Evolutionary conservation across 2,797 vertebrate species (phyloP), one percentile per base, ranked within the genome.

Genomic region (Urophycis tenuis): DNA sequence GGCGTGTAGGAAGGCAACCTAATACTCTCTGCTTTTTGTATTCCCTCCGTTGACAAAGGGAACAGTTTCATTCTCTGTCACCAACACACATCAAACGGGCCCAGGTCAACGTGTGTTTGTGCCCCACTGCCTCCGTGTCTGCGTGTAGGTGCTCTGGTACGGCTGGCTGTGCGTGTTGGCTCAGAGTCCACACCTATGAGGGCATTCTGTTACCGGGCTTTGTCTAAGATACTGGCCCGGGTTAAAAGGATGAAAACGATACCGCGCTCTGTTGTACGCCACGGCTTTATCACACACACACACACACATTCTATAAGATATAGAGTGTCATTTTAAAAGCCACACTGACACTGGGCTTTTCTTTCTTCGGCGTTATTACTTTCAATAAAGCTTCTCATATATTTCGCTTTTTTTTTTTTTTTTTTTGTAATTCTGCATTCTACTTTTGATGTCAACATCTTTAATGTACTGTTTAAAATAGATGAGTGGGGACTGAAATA

Each of bases 1-100:
- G 87, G 87, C 64, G 85, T 89, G 89, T 88, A 91, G 89, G 39
- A 88, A 91, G 90, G 90, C 88, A 92, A 92, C 89, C 88, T 86
- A 89, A 92, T 92, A 89, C 88, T 82, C 81, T 77, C 77, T 91
- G 85, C 90, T 85, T 89, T 91, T 90, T 67, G 60, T 67, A 29
- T 29, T 10, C 90, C 81, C 84, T 82, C 81, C 74, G 74, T 86
- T 84, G 83, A 92, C 90, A 92, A 92, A 91, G 89, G 34, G 85
- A 91, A 90, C 85, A 85, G 89, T 91, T 92, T 90, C 90, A 87
- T 89, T 91, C 88, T 89, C 84, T 75, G 81, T 83, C 74, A 82
- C 81, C 70, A 81, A 85, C 81, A 81, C 85, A 88, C 89, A 89
- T 90, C 87, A 89, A 89, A 90, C 80, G 83, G 83, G 79, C 85